A percentile compares a stretch with the other conserved stretches of the same genome.
phyloP scores from a whole-genome alignment of 2,797 vertebrate species.

The Enteromius thamalakanensis region DNA sequence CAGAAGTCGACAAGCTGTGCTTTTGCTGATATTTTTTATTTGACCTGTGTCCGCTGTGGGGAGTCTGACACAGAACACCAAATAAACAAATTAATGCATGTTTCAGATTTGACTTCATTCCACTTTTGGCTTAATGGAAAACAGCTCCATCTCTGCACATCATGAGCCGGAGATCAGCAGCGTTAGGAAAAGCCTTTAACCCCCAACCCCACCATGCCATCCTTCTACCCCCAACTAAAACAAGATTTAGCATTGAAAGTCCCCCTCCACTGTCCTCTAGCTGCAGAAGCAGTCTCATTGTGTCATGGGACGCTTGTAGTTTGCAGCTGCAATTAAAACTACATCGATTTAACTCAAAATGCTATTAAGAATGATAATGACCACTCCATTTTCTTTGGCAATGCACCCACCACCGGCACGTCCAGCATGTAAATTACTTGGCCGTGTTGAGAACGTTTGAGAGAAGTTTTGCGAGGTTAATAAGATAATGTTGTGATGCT shows the following conservation, averaged over 20 bases:
- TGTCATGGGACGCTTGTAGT: slow-evolving; percentile 19
- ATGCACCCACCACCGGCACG: slow-evolving; percentile 30
- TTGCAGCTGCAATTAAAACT: slow-evolving; percentile 44
- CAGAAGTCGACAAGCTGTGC: neutral
- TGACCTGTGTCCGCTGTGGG: neutral
- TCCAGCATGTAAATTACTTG: slow-evolving; percentile 55
- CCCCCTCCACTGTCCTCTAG: slow-evolving; percentile 24
- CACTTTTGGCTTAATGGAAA: slow-evolving; percentile 43
- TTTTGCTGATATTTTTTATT: neutral
- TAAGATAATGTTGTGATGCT: slow-evolving; percentile 58
- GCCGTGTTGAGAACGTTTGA: slow-evolving; percentile 33
- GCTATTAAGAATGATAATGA: slow-evolving; percentile 52
- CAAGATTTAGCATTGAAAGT: slow-evolving; percentile 23
- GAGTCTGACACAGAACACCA: slow-evolving; percentile 2
- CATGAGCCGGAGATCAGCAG: slow-evolving; percentile 42
- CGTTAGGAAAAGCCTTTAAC: slow-evolving; percentile 46
- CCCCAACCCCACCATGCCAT: slow-evolving; percentile 13
- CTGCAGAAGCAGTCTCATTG: slow-evolving; percentile 16
- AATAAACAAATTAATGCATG: slow-evolving; percentile 45
- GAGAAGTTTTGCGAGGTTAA: slow-evolving; percentile 52
- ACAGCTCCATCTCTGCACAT: slow-evolving; percentile 31
- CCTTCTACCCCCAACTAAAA: neutral
- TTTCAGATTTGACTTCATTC: slow-evolving; percentile 42
- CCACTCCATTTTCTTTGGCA: slow-evolving; percentile 46
- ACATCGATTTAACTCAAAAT: slow-evolving; percentile 53